Evolutionary conservation across 2,113 vertebrate species (phyloP).

Genomic region (Pelvicachromis taeniatus): DNA sequence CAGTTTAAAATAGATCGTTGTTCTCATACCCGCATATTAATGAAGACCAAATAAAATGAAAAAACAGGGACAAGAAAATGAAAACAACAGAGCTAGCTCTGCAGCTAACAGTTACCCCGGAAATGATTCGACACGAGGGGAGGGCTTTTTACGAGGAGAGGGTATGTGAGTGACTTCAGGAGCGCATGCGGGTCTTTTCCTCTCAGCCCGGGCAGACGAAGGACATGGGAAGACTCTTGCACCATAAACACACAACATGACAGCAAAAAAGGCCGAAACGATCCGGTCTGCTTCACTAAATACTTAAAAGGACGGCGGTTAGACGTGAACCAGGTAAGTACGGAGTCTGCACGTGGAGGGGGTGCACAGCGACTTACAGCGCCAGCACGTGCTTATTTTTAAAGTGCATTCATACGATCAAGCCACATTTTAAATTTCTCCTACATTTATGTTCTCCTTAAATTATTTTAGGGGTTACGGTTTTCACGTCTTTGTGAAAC

Average conservation of each 20-base stretch:
- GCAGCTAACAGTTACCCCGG: not conserved
- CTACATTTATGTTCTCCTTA: not conserved
- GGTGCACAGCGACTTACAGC: not conserved
- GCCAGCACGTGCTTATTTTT: not conserved
- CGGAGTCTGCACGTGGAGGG: not conserved
- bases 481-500: not conserved
- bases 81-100: not conserved
- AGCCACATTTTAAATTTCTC: not conserved
- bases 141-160: not conserved
- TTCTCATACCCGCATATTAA: not conserved
- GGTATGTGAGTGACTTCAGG: not conserved
- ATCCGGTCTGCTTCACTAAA: too few relatives aligned
- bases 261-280: not conserved
- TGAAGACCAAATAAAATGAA: not conserved
- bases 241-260: not conserved
- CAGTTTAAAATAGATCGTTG: not conserved
- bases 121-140: not conserved
- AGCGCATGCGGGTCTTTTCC: not conserved
- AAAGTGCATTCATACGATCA: not conserved
- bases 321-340: not conserved
- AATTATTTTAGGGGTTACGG: not conserved
- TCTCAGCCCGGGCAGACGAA: rapidly evolving
- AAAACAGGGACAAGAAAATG: not conserved
- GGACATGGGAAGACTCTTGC: not conserved
- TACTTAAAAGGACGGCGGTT: rapidly evolving